Evolutionary conservation across 2,888 invertebrate species (phyloP).

Genomic region (Nemapogon koenigi): DNA sequence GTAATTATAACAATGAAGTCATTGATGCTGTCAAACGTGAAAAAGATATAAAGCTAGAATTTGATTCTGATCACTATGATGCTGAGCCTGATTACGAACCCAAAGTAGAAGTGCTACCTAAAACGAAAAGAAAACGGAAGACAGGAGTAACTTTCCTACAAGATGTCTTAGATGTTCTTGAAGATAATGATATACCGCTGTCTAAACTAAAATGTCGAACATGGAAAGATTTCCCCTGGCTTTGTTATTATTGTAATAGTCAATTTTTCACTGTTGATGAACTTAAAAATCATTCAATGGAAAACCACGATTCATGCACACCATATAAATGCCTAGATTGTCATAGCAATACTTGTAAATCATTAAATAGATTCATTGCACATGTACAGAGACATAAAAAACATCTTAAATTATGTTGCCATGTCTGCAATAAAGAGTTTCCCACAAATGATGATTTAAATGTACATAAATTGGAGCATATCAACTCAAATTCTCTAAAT

Average conservation of each 20-base stretch:
- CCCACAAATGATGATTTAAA: constrained; percentile 19
- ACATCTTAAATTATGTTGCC: constrained; percentile 55
- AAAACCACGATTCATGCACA: constrained; percentile 65
- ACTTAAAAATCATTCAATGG: constrained; percentile 63
- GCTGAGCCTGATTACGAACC: not conserved
- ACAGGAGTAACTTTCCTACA: not conserved
- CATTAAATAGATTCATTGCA: constrained; percentile 44
- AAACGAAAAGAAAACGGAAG: constrained; percentile 16
- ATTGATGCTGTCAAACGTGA: not conserved
- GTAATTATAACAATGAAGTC: not conserved
- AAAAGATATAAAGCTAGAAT: not conserved
- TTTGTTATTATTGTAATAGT: constrained; percentile 35
- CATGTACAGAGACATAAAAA: constrained; percentile 69
- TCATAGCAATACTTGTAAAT: constrained; percentile 62
- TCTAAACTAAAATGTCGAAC: constrained; percentile 24
- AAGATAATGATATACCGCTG: constrained; percentile 21
- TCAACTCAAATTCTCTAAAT: constrained; percentile 6
- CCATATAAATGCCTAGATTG: constrained; percentile 72
- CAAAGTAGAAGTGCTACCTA: constrained; percentile 3
- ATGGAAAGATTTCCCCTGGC: constrained; percentile 41
- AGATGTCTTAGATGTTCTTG: constrained; percentile 19
- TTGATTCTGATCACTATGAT: not conserved
- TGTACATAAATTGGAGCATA: constrained; percentile 24
- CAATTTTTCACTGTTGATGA: constrained; percentile 32
- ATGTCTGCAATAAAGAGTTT: constrained; percentile 31